Evolutionary conservation across 2,113 vertebrate genomes (phyloP).

Genomic region (Hippocampus barbouri): DNA sequence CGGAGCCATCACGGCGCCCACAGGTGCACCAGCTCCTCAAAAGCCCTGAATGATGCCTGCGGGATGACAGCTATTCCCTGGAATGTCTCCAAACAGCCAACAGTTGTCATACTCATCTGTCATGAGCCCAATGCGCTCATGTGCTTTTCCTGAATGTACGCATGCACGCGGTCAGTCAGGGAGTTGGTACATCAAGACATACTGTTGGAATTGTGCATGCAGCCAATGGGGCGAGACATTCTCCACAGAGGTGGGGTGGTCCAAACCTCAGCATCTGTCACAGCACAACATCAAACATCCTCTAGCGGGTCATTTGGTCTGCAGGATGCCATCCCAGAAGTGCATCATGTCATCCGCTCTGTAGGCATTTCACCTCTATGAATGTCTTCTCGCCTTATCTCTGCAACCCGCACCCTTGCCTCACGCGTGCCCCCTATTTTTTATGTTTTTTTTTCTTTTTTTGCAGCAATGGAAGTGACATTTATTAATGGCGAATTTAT

Average conservation of each 20-base stretch:
- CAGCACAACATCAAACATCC: constrained; percentile 43
- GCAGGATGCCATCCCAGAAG: constrained; percentile 46
- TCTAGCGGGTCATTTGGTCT: constrained; percentile 33
- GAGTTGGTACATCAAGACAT: constrained; percentile 28
- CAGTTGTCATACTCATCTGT: constrained; percentile 54
- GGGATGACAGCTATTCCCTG: constrained; percentile 51
- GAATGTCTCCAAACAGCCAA: constrained; percentile 55
- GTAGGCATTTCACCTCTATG: constrained; percentile 55
- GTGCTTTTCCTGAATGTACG: constrained; percentile 6
- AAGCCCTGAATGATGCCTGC: constrained; percentile 43
- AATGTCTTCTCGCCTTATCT: constrained; percentile 42
- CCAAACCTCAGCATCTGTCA: constrained; percentile 56
- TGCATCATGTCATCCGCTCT: constrained; percentile 53
- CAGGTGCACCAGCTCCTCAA: constrained; percentile 50
- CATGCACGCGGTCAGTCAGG: constrained; percentile 16
- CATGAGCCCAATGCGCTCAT: constrained; percentile 28
- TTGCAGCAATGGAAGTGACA: constrained; percentile 66
- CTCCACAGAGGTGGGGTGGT: constrained; percentile 33
- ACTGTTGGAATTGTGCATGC: constrained; percentile 29
- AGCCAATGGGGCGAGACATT: constrained; percentile 42
- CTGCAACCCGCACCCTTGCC: constrained; percentile 26
- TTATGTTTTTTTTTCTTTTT: constrained; percentile 18
- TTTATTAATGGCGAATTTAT: constrained; percentile 73
- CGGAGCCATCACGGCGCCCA: constrained; percentile 45
- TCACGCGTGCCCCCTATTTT: constrained; percentile 23